Evolutionary conservation across 37 sponge, comb jelly and placozoan species (phyloP).

Genomic region (Agelas oroides): DNA sequence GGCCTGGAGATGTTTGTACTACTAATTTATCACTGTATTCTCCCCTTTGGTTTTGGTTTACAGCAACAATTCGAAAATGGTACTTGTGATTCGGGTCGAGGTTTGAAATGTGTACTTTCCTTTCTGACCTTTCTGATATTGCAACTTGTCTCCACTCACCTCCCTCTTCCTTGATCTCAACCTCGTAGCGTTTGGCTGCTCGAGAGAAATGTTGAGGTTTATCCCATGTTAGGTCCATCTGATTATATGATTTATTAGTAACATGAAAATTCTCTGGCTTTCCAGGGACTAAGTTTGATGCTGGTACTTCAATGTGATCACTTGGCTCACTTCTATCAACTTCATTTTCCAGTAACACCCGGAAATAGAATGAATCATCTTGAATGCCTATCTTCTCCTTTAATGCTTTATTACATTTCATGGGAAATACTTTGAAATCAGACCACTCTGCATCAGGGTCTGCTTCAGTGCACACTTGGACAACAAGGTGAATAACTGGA

Average conservation of each 20-base stretch:
- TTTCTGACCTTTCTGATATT: too few relatives aligned
- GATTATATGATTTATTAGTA: background rate
- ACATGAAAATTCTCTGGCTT: background rate
- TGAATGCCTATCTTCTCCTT: too few relatives aligned
- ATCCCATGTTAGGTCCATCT: background rate
- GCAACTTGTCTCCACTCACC: too few relatives aligned
- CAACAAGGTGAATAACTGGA: background rate
- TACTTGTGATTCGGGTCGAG: background rate
- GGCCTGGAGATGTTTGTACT: too few relatives aligned
- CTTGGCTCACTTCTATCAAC: background rate
- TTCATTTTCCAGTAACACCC: constrained; percentile 3
- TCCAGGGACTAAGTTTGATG: background rate
- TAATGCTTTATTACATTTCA: background rate
- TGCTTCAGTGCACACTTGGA: background rate
- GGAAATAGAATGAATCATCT: too few relatives aligned
- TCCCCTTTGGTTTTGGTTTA: background rate
- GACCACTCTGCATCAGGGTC: too few relatives aligned
- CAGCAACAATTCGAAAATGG: constrained; percentile 2
- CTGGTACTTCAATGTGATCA: background rate
- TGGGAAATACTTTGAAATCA: background rate
- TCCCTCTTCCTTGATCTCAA: too few relatives aligned
- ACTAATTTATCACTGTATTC: background rate
- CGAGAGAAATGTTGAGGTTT: background rate
- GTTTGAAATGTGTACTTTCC: too few relatives aligned
- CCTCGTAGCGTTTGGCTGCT: background rate